Percentiles rank a stretch among this genome's conserved stretches.
phyloP scores from a whole-genome alignment of 1,140 invertebrate species.

The Chironomus striatipennis region DNA sequence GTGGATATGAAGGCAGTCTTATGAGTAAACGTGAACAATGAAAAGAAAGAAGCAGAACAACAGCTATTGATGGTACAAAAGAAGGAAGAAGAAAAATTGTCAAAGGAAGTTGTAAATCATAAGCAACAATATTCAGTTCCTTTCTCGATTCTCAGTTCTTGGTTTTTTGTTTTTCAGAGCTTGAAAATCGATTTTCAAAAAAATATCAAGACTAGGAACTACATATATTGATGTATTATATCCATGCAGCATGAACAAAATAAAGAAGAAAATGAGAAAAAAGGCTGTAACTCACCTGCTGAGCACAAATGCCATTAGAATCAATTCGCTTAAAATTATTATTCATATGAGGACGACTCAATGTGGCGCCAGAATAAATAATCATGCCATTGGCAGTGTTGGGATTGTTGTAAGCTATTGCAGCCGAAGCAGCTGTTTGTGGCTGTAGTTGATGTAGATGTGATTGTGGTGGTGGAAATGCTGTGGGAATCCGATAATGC shows the following conservation, averaged over 20 bases:
- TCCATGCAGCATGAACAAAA: not conserved
- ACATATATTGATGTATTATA: too few species aligned
- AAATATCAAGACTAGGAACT: too few species aligned
- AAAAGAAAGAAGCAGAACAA: too few species aligned
- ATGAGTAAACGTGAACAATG: too few species aligned
- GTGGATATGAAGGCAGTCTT: too few species aligned
- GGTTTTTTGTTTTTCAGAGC: too few species aligned
- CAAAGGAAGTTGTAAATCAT: not conserved
- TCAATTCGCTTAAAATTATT: conserved; percentile 22
- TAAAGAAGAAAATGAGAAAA: too few species aligned
- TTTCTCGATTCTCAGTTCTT: too few species aligned
- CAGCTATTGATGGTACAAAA: too few species aligned
- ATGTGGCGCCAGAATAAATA: conserved; percentile 25
- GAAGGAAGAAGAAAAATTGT: too few species aligned
- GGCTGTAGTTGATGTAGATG: conserved; percentile 15
- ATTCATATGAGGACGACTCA: conserved; percentile 21
- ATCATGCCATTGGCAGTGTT: not conserved
- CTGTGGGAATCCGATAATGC: conserved; percentile 20
- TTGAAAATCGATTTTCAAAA: too few species aligned
- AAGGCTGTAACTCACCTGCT: conserved; percentile 1
- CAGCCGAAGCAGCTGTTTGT: conserved; percentile 10
- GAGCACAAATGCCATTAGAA: conserved; percentile 4
- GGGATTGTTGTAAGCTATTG: conserved; percentile 11
- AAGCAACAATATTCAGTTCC: too few species aligned
- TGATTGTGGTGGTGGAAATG: conserved; percentile 24